Base-by-base conservation (phyloP, 2,888 invertebrate species). In the Drosophila ochracea region DNA sequence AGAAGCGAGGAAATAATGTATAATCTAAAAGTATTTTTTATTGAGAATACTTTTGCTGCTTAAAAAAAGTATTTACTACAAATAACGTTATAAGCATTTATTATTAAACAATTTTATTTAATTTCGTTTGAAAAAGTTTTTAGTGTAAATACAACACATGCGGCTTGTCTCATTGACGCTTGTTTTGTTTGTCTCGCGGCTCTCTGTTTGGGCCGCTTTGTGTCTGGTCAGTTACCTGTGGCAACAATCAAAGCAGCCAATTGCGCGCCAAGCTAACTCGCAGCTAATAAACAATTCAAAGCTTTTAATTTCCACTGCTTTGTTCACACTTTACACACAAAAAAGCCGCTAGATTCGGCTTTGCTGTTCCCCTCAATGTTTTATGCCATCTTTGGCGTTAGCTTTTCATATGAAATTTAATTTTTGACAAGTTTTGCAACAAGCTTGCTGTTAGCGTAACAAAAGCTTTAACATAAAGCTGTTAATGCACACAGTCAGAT, bases 201-300 rank as follows among this genome's bases (percentile, higher is more conserved):
- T 89, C 92, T 92, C 91, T 92, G 91, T 92, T 92, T 91, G 82
- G 90, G 90, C 73, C 77, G 86, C 77, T 89, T 92, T 84, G 84
- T 85, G 82, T 75, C 91, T 91, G 91, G 91, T 89, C 89, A 92
- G 92, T 92, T 92, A 91, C 93, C 92, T 92, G 84, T 90, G 86
- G 92, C 92, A 92, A 93, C 92, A 89, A 84, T 78, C 80, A 82
- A 76, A 77, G 68, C 65, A 69, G 67, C 62, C 66, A 83, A 80
- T 76, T 85, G 72, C 80, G 79, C 82, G 81, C 78, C 81, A 78
- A 82, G 50, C 76, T 63, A 79, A 63, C 68, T 69, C 57, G 47
- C 67, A 68, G 71, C 82, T 60, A 67, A 71, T 73, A 80, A 87
- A 80, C 82, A 82, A 87, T 75, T 67, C 71, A 60, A 61, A 68